Evolutionary conservation across 2,888 invertebrate genomes (phyloP), one percentile per base, ranked within the genome.

Genomic region (Onchidella celtica): DNA sequence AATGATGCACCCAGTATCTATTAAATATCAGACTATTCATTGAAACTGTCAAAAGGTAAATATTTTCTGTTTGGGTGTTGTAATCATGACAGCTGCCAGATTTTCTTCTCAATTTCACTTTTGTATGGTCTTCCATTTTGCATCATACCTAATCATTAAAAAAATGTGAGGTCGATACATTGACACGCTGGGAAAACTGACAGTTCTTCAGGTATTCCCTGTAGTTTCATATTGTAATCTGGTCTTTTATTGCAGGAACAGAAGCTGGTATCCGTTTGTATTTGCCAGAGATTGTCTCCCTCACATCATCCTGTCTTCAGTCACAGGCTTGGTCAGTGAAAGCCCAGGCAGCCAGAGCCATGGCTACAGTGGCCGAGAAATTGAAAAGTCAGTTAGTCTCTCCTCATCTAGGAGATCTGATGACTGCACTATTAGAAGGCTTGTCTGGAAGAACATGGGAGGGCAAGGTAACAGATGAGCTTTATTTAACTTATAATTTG

Each of bases 241-340:
- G n/a, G n/a, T n/a, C n/a, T 9, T 47, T 17, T 72, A 17, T 38
- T 27, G 4, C 83, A 91, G 92, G 92, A 66, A 92, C 96, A 0
- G 98, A 97, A 94, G 95, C 95, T 70, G 97, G 97, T 61, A 96
- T 98, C 86, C 95, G 95, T 36, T 95, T 96, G 84, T 96, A 98
- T 92, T 93, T 97, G 83, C 94, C 95, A 69, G 95, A 95, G 74
- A 96, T 98, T 78, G 95, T 96, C 70, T 94, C 94, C 59, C 95
- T 96, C 86, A 94, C 97, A 14, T 95, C 96, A 86, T 94, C 94
- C 1, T 96, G 96, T 0, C 94, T 98, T 11, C 95, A 95, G 85
- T 97, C 97, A n/a, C 95, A 96, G 77, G 97, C 96, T 57, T 98
- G 98, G 98, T 95, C 95, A 17, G 96, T 96, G 88, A 98, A 97